Evolutionary conservation across 2,888 invertebrate species (phyloP).

Genomic region (Corbicula japonica): DNA sequence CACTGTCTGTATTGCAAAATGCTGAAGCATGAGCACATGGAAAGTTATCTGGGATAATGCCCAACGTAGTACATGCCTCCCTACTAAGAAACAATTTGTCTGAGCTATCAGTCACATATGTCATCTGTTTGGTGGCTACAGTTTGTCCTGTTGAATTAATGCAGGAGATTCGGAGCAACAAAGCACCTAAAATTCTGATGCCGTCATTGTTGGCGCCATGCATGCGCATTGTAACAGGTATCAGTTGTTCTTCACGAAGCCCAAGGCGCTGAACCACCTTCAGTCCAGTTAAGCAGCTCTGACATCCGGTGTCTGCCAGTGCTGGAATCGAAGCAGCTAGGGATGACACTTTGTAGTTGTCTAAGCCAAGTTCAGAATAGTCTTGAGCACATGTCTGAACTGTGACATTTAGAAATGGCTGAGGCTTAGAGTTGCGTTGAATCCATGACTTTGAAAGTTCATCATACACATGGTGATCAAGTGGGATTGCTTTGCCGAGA

Average conservation of each 20-base stretch:
- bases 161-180: slow-evolving; percentile 63
- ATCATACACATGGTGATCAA: slow-evolving; percentile 72
- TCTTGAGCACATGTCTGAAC: slow-evolving; percentile 47
- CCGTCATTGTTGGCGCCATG: slow-evolving; percentile 69
- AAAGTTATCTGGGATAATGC: slow-evolving; percentile 63
- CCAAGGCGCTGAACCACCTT: slow-evolving; percentile 61
- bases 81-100: slow-evolving; percentile 69
- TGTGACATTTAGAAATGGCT: slow-evolving; percentile 54
- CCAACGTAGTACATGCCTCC: slow-evolving; percentile 64
- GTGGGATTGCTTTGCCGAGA: not conserved
- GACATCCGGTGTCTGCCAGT: slow-evolving; percentile 71
- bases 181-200: slow-evolving; percentile 71
- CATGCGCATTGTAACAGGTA: slow-evolving; percentile 75
- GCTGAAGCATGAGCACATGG: slow-evolving; percentile 47
- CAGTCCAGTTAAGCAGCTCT: slow-evolving; percentile 71
- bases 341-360: too few relatives aligned
- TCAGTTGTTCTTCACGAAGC: slow-evolving; percentile 63
- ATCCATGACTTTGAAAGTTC: slow-evolving; percentile 57
- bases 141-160: slow-evolving; percentile 18
- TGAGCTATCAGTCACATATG: slow-evolving; percentile 66
- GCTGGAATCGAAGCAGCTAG: slow-evolving; percentile 35
- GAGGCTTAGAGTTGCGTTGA: slow-evolving; percentile 51
- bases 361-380: slow-evolving; percentile 59
- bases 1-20: not conserved
- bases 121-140: slow-evolving; percentile 63